Conservation (phyloP, 2,888 invertebrate species). For the Sphinx pinastri region DNA sequence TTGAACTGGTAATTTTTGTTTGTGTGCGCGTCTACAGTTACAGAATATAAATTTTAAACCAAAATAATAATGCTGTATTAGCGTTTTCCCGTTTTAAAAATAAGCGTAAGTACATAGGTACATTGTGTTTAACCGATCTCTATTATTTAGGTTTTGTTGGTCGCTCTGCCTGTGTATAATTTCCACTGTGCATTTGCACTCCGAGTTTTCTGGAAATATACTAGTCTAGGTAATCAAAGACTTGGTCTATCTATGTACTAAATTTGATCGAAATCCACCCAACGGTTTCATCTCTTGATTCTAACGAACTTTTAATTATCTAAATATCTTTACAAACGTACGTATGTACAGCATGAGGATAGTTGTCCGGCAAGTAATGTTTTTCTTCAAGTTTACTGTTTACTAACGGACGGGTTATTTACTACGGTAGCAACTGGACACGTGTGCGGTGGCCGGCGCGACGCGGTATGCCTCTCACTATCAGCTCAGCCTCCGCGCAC, state of each 20-base stretch:
- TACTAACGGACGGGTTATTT: neutral
- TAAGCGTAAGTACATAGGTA: neutral
- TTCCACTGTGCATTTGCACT: too few relatives aligned
- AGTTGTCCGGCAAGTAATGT: neutral
- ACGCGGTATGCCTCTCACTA: conserved; percentile 41
- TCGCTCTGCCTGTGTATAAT: neutral
- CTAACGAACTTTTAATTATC: too few relatives aligned
- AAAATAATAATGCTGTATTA: conserved; percentile 3
- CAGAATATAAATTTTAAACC: neutral
- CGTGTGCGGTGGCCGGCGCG: conserved; percentile 41
- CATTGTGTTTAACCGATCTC: neutral
- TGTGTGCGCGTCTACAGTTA: neutral
- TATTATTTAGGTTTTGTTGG: neutral
- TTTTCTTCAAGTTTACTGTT: conserved; percentile 4
- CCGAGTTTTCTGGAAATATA: too few relatives aligned
- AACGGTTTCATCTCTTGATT: too few relatives aligned
- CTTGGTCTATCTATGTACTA: too few relatives aligned
- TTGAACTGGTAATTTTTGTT: neutral
- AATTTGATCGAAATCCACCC: too few relatives aligned
- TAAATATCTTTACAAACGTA: too few relatives aligned
- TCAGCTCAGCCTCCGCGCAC: conserved; percentile 42
- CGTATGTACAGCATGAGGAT: too few relatives aligned
- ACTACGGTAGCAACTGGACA: conserved; percentile 36
- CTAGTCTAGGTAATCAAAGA: too few relatives aligned
- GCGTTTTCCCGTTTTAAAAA: neutral